phyloP scores from a whole-genome alignment of 2,888 invertebrate species.

The Caenorhabditis sp. region DNA sequence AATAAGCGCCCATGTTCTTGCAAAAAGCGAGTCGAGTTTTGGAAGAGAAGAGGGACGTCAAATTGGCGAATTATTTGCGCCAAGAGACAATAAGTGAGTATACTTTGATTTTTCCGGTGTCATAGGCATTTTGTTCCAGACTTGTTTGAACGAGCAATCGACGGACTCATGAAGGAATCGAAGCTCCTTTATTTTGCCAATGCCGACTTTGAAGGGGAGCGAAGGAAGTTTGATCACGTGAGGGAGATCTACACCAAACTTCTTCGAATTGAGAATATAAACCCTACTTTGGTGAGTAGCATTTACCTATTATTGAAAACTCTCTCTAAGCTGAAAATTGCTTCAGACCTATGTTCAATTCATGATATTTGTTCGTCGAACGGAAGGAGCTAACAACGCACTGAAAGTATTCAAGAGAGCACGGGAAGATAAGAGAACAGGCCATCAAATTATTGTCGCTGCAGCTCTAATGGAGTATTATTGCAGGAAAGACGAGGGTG shows the following conservation, averaged over 20 bases:
- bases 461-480: conserved; percentile 99
- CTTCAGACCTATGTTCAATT: conserved; percentile 94
- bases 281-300: conserved; percentile 92
- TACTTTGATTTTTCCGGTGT: not conserved
- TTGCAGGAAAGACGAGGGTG: conserved; percentile 92
- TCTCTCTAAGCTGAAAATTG: no score
- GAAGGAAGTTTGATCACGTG: conserved; percentile 96
- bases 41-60: no score
- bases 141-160: conserved; percentile 95
- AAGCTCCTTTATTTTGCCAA: conserved; percentile 97
- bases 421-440: conserved; percentile 90
- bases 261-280: conserved; percentile 92
- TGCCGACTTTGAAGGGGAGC: conserved; percentile 93
- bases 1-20: no score
- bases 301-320: not conserved
- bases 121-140: conserved; percentile 85
- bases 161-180: conserved; percentile 92
- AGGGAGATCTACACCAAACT: conserved; percentile 96
- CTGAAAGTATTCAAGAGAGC: conserved; percentile 95
- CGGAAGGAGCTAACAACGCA: conserved; percentile 98
- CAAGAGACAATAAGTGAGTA: conserved; percentile 73
- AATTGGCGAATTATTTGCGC: conserved; percentile 67
- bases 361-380: conserved; percentile 97
- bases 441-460: conserved; percentile 95
- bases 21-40: no score